Conservation (phyloP, 2,888 invertebrate genomes). For the Drosophila hamatofila region DNA sequence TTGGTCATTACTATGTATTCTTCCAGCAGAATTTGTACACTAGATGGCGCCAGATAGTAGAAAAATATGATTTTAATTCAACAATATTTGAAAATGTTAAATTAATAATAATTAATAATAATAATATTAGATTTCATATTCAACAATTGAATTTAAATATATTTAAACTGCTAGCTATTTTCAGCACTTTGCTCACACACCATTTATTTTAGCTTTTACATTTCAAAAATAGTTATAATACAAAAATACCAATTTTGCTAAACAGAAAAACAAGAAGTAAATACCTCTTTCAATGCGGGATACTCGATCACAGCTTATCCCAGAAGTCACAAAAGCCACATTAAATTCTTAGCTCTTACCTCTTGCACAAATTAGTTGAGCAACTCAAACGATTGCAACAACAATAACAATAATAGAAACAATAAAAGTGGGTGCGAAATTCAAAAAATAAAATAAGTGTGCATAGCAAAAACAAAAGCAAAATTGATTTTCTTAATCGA, state of each 20-base stretch:
- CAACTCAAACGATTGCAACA: constrained; percentile 58
- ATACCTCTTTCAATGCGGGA: constrained; percentile 40
- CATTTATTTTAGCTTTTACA: not conserved
- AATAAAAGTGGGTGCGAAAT: constrained; percentile 55
- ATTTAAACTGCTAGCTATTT: not conserved
- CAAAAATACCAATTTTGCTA: constrained; percentile 7
- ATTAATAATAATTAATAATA: not conserved
- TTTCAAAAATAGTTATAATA: not conserved
- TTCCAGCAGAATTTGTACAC: not conserved
- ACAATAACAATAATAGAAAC: constrained; percentile 35
- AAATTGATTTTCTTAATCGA: constrained; percentile 75
- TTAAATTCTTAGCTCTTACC: constrained; percentile 68
- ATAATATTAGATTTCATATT: not conserved
- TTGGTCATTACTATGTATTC: accelerated
- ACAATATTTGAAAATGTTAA: too few relatives aligned
- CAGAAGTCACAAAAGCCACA: constrained; percentile 29
- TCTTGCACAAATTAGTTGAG: constrained; percentile 70
- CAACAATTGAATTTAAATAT: not conserved
- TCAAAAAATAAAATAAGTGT: constrained; percentile 14
- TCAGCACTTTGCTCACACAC: too few relatives aligned
- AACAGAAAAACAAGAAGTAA: constrained; percentile 7
- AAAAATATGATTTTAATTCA: not conserved
- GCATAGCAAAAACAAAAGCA: constrained; percentile 37
- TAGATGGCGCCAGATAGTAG: constrained; percentile 33
- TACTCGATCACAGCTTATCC: constrained; percentile 32